Evolutionary conservation across 2,797 vertebrate genomes (phyloP).

Genomic region (Paratrypauchen microcephalus): DNA sequence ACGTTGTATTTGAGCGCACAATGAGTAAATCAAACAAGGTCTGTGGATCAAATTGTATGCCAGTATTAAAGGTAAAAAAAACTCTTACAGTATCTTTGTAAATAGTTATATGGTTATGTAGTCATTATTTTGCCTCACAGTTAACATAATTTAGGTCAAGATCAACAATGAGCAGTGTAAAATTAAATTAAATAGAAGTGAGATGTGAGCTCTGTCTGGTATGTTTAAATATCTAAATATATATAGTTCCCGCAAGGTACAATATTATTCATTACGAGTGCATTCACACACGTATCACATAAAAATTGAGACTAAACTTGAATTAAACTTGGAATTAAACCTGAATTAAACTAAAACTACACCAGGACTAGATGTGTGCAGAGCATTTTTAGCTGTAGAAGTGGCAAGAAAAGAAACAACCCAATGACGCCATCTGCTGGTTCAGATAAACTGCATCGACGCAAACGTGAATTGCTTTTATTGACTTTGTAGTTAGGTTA

Average conservation of each 20-base stretch:
- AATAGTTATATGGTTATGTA: no score
- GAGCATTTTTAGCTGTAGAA: no score
- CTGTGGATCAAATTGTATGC: not conserved
- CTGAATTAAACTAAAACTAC: no score
- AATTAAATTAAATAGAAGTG: no score
- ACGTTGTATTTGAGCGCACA: not conserved
- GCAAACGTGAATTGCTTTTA: not conserved
- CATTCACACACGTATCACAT: not conserved
- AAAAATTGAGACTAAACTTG: not conserved
- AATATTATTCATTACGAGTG: no score
- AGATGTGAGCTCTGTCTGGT: no score
- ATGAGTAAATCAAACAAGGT: not conserved
- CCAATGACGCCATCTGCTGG: constrained; percentile 39
- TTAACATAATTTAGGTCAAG: no score
- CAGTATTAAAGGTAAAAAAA: not conserved
- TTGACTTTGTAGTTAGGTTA: not conserved
- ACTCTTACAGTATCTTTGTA: no score
- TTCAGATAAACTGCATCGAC: not conserved
- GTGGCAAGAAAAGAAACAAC: not conserved
- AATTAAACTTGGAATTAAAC: not conserved
- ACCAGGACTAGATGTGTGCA: not conserved
- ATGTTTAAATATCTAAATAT: no score
- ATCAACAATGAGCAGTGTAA: no score
- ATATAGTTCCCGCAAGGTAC: no score
- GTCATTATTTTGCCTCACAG: no score